Conservation (phyloP, 2,888 invertebrate species). For the Agonopterix arenella region DNA sequence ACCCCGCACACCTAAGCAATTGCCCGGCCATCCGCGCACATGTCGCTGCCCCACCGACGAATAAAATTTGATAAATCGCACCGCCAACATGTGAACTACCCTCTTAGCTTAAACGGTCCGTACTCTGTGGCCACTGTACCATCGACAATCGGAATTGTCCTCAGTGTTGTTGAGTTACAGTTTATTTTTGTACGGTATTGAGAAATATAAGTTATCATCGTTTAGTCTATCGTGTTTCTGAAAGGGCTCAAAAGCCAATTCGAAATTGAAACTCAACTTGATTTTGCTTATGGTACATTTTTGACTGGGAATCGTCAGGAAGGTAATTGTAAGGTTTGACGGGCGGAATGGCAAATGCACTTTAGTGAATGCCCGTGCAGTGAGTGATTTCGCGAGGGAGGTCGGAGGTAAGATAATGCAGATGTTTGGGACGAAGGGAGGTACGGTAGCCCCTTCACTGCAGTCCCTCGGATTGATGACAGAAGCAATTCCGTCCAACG, state of each 20-base stretch:
- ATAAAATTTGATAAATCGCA: constrained; percentile 76
- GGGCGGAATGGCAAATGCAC: constrained; percentile 64
- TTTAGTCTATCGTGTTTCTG: constrained; percentile 33
- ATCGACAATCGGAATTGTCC: constrained; percentile 20
- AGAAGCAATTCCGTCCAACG: constrained; percentile 57
- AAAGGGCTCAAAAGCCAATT: constrained; percentile 14
- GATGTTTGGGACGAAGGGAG: constrained; percentile 47
- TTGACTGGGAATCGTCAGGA: constrained; percentile 13
- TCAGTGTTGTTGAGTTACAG: constrained; percentile 15
- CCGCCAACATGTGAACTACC: constrained; percentile 74
- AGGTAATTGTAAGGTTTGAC: constrained; percentile 59
- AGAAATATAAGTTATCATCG: constrained; percentile 51
- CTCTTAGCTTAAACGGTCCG: constrained; percentile 69
- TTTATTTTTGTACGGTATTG: constrained; percentile 16
- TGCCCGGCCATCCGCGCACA: constrained; percentile 65
- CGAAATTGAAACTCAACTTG: background rate
- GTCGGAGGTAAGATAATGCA: constrained; percentile 70
- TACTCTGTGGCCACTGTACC: constrained; percentile 25
- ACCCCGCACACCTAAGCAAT: constrained; percentile 25
- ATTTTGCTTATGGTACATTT: constrained; percentile 18
- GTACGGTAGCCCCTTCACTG: constrained; percentile 26
- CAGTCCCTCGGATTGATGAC: constrained; percentile 50
- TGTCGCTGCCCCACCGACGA: constrained; percentile 64
- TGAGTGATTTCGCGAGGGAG: constrained; percentile 58
- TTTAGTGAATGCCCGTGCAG: constrained; percentile 65